phyloP scores from a whole-genome alignment of 2,888 invertebrate species.

The Pyrocoelia pectoralis region DNA sequence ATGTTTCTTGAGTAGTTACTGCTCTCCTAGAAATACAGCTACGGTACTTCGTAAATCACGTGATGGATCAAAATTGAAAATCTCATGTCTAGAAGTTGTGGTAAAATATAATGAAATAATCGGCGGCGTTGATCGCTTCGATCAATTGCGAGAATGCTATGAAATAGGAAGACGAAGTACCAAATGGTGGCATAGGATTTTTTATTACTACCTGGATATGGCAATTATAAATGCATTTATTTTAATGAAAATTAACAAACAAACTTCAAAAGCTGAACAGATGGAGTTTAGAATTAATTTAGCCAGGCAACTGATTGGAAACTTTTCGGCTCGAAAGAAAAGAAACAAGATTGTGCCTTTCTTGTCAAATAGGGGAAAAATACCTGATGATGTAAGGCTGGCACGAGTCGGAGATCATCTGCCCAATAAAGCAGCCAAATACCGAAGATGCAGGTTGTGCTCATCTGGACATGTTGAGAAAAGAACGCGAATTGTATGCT shows the following conservation, averaged over 20 bases:
- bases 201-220: no score
- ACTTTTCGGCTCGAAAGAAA: background rate
- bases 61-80: background rate
- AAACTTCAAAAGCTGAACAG: slow-evolving; percentile 12
- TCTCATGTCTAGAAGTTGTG: background rate
- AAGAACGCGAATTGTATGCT: no score
- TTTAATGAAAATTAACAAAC: no score
- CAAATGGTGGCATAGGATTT: background rate
- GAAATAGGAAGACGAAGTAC: background rate
- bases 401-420: slow-evolving; percentile 11
- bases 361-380: background rate
- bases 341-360: background rate
- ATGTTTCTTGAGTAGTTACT: background rate
- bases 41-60: no score
- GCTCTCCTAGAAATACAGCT: no score
- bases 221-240: no score
- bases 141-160: background rate
- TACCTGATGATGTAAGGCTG: background rate
- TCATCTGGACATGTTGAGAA: no score
- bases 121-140: background rate
- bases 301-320: background rate
- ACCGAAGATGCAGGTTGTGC: no score
- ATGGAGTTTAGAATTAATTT: slow-evolving; percentile 15
- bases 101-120: background rate
- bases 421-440: no score